These are phyloP conservation scores for Microtus montanus DNA, from an alignment of 2,113 vertebrate species.

Conservation along the genomic window DNA sequence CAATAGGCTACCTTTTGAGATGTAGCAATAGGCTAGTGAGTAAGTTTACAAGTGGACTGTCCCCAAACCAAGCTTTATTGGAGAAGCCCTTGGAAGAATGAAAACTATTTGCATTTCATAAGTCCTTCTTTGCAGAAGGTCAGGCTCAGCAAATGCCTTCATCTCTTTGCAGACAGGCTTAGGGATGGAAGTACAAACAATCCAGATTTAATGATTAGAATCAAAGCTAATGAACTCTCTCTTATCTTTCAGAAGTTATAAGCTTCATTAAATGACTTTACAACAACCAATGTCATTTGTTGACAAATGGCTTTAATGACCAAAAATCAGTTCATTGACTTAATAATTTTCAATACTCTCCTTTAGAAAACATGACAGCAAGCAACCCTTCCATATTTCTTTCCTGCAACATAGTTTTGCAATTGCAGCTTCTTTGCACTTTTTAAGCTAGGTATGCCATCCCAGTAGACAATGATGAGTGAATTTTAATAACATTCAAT, in stretches of 20 bases:
- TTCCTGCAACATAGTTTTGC: slow-evolving; percentile 32
- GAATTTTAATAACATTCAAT: slow-evolving; percentile 53
- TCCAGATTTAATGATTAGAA: slow-evolving; percentile 7
- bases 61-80: background rate
- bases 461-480: background rate
- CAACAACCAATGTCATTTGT: background rate
- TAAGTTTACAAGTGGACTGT: slow-evolving; percentile 1
- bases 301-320: background rate
- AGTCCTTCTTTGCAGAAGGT: background rate
- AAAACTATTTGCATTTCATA: slow-evolving; percentile 28
- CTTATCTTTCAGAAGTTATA: slow-evolving; percentile 23
- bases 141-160: slow-evolving; percentile 43
- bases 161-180: background rate
- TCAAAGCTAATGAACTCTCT: background rate
- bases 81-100: background rate
- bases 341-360: slow-evolving; percentile 33
- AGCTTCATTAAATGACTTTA: slow-evolving; percentile 35
- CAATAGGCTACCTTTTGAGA: background rate
- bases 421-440: background rate
- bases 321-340: slow-evolving; percentile 34
- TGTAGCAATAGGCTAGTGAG: background rate
- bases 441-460: slow-evolving; percentile 32
- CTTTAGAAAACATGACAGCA: slow-evolving; percentile 20
- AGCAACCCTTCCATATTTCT: background rate
- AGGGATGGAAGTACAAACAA: background rate